phyloP scores from a whole-genome alignment of 2,888 invertebrate genomes.

The Diarsia brunnea region DNA sequence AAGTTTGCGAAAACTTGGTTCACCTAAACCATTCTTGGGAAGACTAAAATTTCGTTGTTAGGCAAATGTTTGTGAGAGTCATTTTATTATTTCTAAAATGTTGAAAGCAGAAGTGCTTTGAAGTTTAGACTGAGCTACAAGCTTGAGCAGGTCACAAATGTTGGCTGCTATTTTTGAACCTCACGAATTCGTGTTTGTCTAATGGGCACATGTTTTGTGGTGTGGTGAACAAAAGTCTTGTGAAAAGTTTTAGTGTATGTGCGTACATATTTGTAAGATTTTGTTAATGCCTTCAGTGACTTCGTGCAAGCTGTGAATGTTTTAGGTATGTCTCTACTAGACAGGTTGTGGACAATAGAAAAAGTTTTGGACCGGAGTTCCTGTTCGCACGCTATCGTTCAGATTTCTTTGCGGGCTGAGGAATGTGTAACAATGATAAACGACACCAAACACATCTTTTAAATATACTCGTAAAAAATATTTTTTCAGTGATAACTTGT shows the following conservation, averaged over 20 bases:
- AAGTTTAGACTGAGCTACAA: not conserved
- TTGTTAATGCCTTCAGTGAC: not conserved
- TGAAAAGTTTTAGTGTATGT: not conserved
- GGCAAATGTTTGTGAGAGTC: conserved; percentile 14
- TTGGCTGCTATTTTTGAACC: not conserved
- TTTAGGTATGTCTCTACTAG: not conserved
- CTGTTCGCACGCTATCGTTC: too few species aligned
- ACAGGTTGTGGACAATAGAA: not conserved
- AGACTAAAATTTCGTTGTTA: conserved; percentile 16
- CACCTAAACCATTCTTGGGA: conserved; percentile 1
- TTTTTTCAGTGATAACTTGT: too few species aligned
- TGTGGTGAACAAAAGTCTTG: not conserved
- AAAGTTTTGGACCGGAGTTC: not conserved
- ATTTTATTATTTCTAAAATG: conserved; percentile 1
- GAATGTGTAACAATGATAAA: too few species aligned
- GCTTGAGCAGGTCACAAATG: not conserved
- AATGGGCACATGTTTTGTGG: not conserved
- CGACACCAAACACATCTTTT: too few species aligned
- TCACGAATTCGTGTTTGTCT: not conserved
- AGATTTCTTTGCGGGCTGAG: too few species aligned
- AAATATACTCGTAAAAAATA: too few species aligned
- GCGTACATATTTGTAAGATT: not conserved
- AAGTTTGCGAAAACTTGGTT: conserved; percentile 22
- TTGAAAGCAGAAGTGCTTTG: not conserved
- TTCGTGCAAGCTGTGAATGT: not conserved